Base-by-base conservation (phyloP, 1,140 invertebrate genomes). In the Drosophila ananassae region DNA sequence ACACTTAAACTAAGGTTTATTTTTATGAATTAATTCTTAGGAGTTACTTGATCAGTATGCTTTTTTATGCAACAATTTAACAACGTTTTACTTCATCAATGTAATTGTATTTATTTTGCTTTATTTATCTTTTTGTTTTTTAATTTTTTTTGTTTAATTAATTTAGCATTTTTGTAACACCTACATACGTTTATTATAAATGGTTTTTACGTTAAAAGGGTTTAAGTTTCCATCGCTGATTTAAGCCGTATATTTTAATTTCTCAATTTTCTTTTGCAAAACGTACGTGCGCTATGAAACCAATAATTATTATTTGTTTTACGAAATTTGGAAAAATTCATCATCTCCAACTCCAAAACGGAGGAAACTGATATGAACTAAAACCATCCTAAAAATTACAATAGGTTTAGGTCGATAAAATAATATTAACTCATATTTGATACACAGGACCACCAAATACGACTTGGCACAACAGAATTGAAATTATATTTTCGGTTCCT, bases 261-360 rank as follows among this genome's bases (percentile, higher is more conserved):
- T 47, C 52, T 60, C 60, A 52, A 44, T 69, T 84, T 77, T 76
- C 66, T 77, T 66, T 76, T 91, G 85, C 79, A 91, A 91, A 91
- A 91, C 82, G 90, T 91, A 91, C 90, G 90, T 91, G 90, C 87
- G 83, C 90, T 91, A 91, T 91, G 90, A 91, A 91, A 91, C 90
- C 90, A 91, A 91, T 91, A 91, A 89, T 81, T 73, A 72, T 76
- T 81, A 79, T 80, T 78, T 58, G 37, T 77, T 80, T 52, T 25
- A 62, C 28, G 61, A 89, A 69, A 77, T 68, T 17, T 46, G 50
- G 54, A 51, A 68, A 51, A 69, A 59, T 64, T 71, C 59, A 32
- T 63, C 32, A 53, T 73, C 28, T 73, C 28, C 52, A 39, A 12
- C 53, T 68, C 55, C 48, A 46, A 71, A 64, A 63, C 58, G 73